phyloP scores from a whole-genome alignment of 2,888 invertebrate species.

The Leistus spinibarbis region DNA sequence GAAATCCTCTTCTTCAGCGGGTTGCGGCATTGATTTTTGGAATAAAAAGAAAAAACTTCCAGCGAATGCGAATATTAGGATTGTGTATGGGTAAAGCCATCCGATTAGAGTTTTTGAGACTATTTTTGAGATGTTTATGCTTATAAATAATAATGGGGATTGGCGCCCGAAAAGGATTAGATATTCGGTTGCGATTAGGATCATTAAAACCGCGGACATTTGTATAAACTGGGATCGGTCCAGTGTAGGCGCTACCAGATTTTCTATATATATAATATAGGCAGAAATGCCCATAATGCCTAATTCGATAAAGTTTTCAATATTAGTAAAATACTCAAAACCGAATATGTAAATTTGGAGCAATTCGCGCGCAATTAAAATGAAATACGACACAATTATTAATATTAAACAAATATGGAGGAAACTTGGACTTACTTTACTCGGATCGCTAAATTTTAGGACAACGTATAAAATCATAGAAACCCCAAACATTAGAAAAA shows the following conservation, averaged over 20 bases:
- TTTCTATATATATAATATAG: conserved; percentile 4
- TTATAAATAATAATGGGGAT: conserved; percentile 28
- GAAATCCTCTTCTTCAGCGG: background rate
- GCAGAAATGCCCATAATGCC: conserved; percentile 25
- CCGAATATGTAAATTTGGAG: conserved; percentile 33
- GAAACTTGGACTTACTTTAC: background rate
- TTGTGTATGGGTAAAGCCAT: conserved; percentile 25
- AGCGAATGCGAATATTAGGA: conserved; percentile 26
- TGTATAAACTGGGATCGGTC: conserved; percentile 10
- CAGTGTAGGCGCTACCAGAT: background rate
- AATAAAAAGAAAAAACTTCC: conserved; percentile 26
- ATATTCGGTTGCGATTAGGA: conserved; percentile 20
- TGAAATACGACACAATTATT: conserved; percentile 18
- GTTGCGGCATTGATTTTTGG: background rate
- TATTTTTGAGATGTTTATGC: conserved; percentile 25
- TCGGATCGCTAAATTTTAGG: background rate
- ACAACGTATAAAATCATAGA: conserved; percentile 19
- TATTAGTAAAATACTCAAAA: conserved; percentile 22
- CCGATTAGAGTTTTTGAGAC: conserved; percentile 20
- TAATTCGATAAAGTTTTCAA: conserved; percentile 29
- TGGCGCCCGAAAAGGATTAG: conserved; percentile 22
- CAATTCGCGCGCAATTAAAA: conserved; percentile 19
- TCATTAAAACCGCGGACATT: conserved; percentile 20
- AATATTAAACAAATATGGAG: conserved; percentile 8
- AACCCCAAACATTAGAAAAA: conserved; percentile 29